Conservation (phyloP, 64 coral and sea anemone species). For the Porites lutea region DNA sequence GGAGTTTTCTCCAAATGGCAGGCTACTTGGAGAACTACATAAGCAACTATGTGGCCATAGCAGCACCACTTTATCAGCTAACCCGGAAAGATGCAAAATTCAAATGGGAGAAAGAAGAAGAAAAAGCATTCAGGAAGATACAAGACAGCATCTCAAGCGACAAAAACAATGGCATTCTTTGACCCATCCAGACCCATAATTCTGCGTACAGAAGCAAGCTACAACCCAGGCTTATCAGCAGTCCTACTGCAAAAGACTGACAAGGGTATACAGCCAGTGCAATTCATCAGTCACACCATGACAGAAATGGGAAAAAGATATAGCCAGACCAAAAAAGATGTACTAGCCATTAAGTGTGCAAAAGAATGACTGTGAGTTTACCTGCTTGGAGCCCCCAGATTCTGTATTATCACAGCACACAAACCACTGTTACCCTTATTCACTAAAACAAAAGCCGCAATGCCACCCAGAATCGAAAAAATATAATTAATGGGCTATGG, state of each 20-base stretch:
- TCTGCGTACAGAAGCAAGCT: constrained; percentile 75
- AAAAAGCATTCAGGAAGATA: constrained; percentile 38
- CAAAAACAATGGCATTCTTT: constrained; percentile 50
- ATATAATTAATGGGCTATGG: constrained; percentile 59
- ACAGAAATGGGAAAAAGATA: constrained; percentile 75
- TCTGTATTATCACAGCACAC: constrained; percentile 71
- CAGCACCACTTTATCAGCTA: constrained; percentile 38
- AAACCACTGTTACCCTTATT: constrained; percentile 54
- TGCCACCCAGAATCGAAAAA: constrained; percentile 55
- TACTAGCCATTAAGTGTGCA: constrained; percentile 61
- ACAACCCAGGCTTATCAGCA: constrained; percentile 65
- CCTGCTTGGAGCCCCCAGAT: constrained; percentile 75
- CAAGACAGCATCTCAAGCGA: constrained; percentile 43
- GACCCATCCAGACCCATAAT: constrained; percentile 50
- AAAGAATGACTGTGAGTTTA: constrained; percentile 67
- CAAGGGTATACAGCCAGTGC: constrained; percentile 66
- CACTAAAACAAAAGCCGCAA: constrained; percentile 42
- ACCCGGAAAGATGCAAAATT: constrained; percentile 60
- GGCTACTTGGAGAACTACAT: constrained; percentile 75
- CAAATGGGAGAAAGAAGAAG: constrained; percentile 55
- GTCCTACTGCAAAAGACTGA: constrained; percentile 54
- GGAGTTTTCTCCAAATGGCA: constrained; percentile 67
- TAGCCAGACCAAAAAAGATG: constrained; percentile 73
- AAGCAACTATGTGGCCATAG: constrained; percentile 49
- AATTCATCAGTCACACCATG: constrained; percentile 73